Percentiles rank a stretch among this genome's conserved stretches.
These are phyloP conservation scores for Cebus imitator DNA, from an alignment of 2,113 vertebrate genomes.

Conservation along the genomic window DNA sequence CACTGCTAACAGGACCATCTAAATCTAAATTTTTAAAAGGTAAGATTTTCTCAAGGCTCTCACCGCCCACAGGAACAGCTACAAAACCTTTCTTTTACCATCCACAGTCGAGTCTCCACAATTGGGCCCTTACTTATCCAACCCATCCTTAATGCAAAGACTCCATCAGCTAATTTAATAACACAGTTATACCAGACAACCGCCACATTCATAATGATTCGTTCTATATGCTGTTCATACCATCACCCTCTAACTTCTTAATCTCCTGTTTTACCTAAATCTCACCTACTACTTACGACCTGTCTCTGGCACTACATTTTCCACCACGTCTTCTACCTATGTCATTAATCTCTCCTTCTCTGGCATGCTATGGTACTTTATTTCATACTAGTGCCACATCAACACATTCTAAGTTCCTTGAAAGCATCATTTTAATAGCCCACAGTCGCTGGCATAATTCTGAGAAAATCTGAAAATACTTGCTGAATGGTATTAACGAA, in stretches of 20 bases:
- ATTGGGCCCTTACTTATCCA: not conserved
- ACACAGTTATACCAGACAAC: not conserved
- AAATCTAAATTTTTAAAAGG: slow-evolving; percentile 32
- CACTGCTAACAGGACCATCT: not conserved
- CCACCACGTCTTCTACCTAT: not conserved
- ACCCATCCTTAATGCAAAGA: not conserved
- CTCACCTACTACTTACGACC: not conserved
- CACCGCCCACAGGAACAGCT: not conserved
- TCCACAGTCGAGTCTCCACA: not conserved
- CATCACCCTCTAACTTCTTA: not conserved
- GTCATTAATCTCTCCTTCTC: not conserved
- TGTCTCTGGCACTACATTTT: not conserved
- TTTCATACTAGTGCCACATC: not conserved
- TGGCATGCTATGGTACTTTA: not conserved
- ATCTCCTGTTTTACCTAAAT: slow-evolving; percentile 1
- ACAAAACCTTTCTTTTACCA: not conserved
- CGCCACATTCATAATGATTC: not conserved
- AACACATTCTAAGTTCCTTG: not conserved
- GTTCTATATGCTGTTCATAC: not conserved
- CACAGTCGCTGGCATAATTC: not conserved
- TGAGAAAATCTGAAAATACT: slow-evolving; percentile 43
- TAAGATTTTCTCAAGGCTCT: not conserved
- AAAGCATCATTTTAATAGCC: not conserved
- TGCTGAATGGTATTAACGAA: not conserved
- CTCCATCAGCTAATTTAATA: not conserved